These are phyloP conservation scores for Pimpla rufipes DNA, from an alignment of 2,888 invertebrate genomes.

Conservation along the genomic window DNA sequence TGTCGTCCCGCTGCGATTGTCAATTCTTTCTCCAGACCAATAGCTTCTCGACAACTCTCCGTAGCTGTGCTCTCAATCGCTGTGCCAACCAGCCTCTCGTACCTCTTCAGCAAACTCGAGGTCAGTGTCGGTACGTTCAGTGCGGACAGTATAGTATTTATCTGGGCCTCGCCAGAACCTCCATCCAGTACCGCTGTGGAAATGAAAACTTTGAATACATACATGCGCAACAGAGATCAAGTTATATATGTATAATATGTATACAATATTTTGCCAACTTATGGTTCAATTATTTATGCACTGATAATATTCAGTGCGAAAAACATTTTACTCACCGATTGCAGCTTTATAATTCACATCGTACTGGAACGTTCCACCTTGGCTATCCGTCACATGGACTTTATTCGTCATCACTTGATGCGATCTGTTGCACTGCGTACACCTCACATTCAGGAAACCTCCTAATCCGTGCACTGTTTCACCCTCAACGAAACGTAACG, in stretches of 20 bases:
- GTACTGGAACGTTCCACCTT: not conserved
- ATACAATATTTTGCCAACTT: no score
- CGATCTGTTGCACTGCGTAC: not conserved
- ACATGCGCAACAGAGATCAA: not conserved
- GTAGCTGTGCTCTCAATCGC: slow-evolving; percentile 41
- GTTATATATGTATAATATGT: not conserved
- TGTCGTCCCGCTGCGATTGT: slow-evolving; percentile 2
- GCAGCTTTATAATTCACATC: slow-evolving; percentile 15
- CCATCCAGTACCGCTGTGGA: not conserved
- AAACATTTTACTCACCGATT: not conserved
- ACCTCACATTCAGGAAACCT: slow-evolving; percentile 29
- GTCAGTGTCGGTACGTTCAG: slow-evolving; percentile 46
- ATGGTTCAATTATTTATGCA: no score
- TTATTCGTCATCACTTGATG: slow-evolving; percentile 9
- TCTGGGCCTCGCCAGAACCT: slow-evolving; percentile 44
- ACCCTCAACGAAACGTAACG: slow-evolving; percentile 21
- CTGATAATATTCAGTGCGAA: slow-evolving; percentile 3
- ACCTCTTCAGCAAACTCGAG: slow-evolving; percentile 32
- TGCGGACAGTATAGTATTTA: slow-evolving; percentile 43
- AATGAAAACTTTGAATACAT: slow-evolving; percentile 26
- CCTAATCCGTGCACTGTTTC: slow-evolving; percentile 31
- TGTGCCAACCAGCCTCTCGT: slow-evolving; percentile 39
- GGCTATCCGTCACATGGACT: not conserved
- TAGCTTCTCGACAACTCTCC: slow-evolving; percentile 45
- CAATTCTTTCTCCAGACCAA: slow-evolving; percentile 22